Evolutionary conservation across 2,888 invertebrate genomes (phyloP).

Genomic region (Dasypolia templi): DNA sequence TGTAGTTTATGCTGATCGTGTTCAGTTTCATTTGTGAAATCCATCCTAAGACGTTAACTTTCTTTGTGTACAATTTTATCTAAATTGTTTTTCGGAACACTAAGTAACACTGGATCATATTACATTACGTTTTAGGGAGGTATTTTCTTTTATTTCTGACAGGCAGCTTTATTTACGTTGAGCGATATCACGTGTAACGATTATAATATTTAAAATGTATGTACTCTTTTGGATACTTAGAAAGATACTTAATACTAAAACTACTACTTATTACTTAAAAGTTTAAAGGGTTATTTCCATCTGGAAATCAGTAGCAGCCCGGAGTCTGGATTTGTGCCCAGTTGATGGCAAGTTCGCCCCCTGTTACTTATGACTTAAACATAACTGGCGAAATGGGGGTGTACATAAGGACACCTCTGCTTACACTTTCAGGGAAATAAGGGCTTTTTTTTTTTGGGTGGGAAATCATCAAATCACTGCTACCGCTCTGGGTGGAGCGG

Average conservation of each 20-base stretch:
- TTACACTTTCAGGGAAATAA: no score
- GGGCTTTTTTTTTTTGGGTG: no score
- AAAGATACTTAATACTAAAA: no score
- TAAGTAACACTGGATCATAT: conserved; percentile 17
- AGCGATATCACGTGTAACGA: background rate
- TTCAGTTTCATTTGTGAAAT: no score
- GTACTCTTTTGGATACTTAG: no score
- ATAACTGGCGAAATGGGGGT: background rate
- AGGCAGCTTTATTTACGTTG: background rate
- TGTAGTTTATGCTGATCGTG: no score
- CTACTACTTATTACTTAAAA: background rate
- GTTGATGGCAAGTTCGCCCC: background rate
- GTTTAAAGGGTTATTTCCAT: background rate
- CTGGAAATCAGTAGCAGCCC: background rate
- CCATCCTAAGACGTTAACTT: conserved; percentile 38
- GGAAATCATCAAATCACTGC: no score
- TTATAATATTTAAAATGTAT: background rate
- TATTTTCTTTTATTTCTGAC: conserved; percentile 17
- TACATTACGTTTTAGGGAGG: background rate
- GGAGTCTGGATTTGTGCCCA: background rate
- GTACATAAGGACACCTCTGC: background rate
- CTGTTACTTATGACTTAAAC: background rate
- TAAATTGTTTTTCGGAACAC: conserved; percentile 53
- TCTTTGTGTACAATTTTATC: conserved; percentile 49
- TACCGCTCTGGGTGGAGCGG: no score